These are phyloP conservation scores for Polydrusus tereticollis DNA, from an alignment of 2,888 invertebrate genomes.

Conservation along the genomic window DNA sequence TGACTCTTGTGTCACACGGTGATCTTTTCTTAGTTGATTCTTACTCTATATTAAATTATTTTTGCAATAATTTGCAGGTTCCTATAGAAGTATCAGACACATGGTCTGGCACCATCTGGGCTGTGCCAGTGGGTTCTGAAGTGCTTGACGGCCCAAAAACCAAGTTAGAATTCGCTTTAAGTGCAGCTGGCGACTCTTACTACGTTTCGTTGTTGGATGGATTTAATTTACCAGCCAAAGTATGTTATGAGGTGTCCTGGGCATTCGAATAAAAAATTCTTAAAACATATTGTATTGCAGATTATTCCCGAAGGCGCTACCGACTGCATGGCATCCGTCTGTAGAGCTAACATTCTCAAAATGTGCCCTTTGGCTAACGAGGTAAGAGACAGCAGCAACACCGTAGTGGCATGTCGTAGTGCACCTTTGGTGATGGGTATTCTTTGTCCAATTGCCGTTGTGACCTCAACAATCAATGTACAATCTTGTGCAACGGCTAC, in stretches of 20 bases:
- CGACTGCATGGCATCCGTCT: conserved; percentile 50
- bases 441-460: conserved; percentile 65
- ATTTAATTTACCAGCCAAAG: conserved; percentile 64
- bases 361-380: conserved; percentile 52
- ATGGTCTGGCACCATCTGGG: conserved; percentile 65
- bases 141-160: conserved; percentile 65
- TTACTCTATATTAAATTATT: not conserved
- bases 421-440: conserved; percentile 63
- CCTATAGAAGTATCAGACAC: conserved; percentile 52
- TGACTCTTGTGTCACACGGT: too few species aligned
- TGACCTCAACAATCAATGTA: conserved; percentile 47
- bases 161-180: conserved; percentile 66
- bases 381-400: conserved; percentile 46
- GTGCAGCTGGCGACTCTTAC: conserved; percentile 64
- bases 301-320: conserved; percentile 35
- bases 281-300: conserved; percentile 21
- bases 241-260: not conserved
- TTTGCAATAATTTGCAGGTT: conserved; percentile 47
- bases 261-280: not conserved
- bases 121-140: conserved; percentile 64
- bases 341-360: conserved; percentile 48
- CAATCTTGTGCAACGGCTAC: conserved; percentile 26
- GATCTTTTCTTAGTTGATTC: too few species aligned
- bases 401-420: conserved; percentile 53
- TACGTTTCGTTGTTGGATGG: conserved; percentile 68